phyloP scores from a whole-genome alignment of 2,113 vertebrate species.

The human region DNA sequence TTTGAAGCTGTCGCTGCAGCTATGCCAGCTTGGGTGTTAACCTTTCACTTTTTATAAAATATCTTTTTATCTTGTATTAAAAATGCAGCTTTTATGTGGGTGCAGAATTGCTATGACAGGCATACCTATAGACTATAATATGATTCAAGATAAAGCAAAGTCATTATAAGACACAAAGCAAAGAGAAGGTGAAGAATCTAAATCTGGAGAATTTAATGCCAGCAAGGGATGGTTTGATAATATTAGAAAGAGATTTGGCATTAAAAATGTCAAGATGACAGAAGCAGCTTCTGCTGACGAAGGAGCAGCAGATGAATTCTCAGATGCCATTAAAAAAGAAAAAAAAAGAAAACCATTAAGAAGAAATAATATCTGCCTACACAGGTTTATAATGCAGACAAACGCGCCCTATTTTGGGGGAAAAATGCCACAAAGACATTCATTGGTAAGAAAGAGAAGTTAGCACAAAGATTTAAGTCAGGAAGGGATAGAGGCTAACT shows the following conservation, averaged over 20 bases:
- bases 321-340: neutral
- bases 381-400: neutral
- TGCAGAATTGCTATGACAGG: neutral
- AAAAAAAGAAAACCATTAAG: neutral
- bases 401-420: neutral
- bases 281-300: neutral
- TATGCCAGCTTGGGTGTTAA: neutral
- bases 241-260: neutral
- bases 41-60: neutral
- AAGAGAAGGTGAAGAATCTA: neutral
- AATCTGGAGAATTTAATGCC: neutral
- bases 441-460: neutral
- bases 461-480: neutral
- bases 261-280: neutral
- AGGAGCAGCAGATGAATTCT: neutral
- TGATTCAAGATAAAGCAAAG: neutral
- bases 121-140: neutral
- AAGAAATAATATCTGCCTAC: neutral
- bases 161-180: neutral
- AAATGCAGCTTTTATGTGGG: neutral
- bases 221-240: neutral
- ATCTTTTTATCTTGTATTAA: neutral
- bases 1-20: neutral
- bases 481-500: neutral
- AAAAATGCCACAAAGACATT: neutral